Percentiles rank a stretch among this genome's conserved stretches.
phyloP scores from a whole-genome alignment of 2,113 vertebrate species.

The Erythrocercus mccallii region DNA sequence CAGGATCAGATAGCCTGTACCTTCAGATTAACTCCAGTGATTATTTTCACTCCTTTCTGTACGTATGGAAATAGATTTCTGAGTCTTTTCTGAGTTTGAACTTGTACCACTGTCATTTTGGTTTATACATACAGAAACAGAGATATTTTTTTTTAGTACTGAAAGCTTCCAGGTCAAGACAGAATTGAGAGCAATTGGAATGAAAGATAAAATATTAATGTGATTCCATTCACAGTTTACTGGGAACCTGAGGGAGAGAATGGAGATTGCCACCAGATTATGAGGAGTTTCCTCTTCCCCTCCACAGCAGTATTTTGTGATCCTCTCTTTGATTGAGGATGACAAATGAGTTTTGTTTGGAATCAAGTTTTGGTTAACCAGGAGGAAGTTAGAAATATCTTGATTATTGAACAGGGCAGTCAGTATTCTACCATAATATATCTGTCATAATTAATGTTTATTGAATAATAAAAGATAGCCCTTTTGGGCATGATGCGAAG shows the following conservation, averaged over 20 bases:
- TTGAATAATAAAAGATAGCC: not conserved
- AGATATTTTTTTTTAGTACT: constrained; percentile 2
- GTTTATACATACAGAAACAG: not conserved
- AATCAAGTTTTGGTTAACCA: not conserved
- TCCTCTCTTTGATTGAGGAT: not conserved
- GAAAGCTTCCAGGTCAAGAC: constrained; percentile 24
- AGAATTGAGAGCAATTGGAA: not conserved
- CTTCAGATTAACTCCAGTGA: not conserved
- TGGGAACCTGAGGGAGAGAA: not conserved
- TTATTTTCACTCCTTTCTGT: constrained; percentile 22
- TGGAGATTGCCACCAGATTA: not conserved
- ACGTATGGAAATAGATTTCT: not conserved
- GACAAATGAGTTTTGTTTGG: not conserved
- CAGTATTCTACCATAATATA: not conserved
- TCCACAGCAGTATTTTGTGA: not conserved
- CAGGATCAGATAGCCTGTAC: not conserved
- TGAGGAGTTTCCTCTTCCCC: not conserved
- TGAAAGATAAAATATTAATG: not conserved
- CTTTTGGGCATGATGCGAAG: not conserved
- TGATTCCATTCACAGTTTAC: not conserved
- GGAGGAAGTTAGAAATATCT: not conserved
- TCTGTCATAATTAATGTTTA: not conserved
- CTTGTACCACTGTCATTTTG: not conserved
- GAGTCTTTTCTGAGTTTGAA: not conserved
- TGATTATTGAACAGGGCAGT: not conserved